These are phyloP conservation scores for Yasuhikotakia modesta DNA, from an alignment of 2,797 vertebrate species.

Conservation along the genomic window DNA sequence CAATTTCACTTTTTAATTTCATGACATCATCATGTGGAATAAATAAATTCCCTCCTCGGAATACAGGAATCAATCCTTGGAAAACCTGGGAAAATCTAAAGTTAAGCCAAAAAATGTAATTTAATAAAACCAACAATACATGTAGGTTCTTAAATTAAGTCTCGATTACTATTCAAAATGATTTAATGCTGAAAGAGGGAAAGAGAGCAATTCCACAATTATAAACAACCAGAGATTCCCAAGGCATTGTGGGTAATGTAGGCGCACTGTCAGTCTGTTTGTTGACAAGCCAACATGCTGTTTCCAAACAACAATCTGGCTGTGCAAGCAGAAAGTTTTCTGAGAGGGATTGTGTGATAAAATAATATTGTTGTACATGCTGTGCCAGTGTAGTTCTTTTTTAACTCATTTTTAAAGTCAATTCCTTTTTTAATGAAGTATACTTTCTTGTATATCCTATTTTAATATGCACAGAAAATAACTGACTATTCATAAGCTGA, in stretches of 20 bases:
- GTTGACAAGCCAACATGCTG: conserved; percentile 35
- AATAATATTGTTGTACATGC: neutral
- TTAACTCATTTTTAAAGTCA: neutral
- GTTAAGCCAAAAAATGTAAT: too few relatives aligned
- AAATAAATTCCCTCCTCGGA: neutral
- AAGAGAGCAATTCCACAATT: neutral
- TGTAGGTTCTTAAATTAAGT: neutral
- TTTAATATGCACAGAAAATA: too few relatives aligned
- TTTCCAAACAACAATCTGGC: conserved; percentile 45
- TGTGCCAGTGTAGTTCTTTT: neutral
- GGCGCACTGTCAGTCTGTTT: conserved; percentile 18
- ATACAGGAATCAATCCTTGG: neutral
- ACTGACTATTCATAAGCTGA: too few relatives aligned
- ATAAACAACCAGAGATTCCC: conserved; percentile 26
- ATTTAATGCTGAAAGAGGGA: conserved; percentile 2
- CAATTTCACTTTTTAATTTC: neutral
- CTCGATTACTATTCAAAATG: neutral
- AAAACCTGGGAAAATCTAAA: too few relatives aligned
- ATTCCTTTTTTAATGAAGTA: too few relatives aligned
- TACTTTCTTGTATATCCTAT: too few relatives aligned
- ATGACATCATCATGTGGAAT: neutral
- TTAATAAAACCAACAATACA: too few relatives aligned
- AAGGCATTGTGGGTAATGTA: conserved; percentile 38
- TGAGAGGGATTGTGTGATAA: neutral
- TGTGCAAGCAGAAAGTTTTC: conserved; percentile 29